phyloP scores from a whole-genome alignment of 2,888 invertebrate genomes.

The Esperia sulphurella region DNA sequence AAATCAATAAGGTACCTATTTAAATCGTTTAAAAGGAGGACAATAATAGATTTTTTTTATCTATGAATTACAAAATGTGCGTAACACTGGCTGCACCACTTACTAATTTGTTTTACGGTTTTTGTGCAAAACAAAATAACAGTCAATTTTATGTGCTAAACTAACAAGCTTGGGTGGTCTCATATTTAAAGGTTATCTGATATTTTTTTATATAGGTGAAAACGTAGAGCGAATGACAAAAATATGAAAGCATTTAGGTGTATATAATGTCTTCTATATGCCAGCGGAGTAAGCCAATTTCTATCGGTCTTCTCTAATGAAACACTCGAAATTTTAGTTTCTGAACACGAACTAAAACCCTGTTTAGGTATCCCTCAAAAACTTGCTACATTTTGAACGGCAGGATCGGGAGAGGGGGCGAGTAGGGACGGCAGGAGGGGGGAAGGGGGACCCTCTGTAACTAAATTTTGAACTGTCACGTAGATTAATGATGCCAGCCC shows the following conservation, averaged over 20 bases:
- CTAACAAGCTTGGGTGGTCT: too few relatives aligned
- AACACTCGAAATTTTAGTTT: slow-evolving; percentile 12
- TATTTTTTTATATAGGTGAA: too few relatives aligned
- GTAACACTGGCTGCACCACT: neutral
- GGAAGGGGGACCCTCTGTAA: slow-evolving; percentile 69
- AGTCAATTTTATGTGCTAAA: too few relatives aligned
- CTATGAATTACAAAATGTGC: neutral
- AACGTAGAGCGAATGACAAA: too few relatives aligned
- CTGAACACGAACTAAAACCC: slow-evolving; percentile 22
- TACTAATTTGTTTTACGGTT: neutral
- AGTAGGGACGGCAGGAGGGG: slow-evolving; percentile 21
- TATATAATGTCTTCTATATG: neutral
- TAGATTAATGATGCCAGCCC: slow-evolving; percentile 79
- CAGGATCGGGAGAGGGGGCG: slow-evolving; percentile 26
- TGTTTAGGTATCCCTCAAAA: slow-evolving; percentile 62
- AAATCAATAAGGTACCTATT: slow-evolving; percentile 23
- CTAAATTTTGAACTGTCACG: slow-evolving; percentile 81
- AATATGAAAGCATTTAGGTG: too few relatives aligned
- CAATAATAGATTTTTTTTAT: neutral
- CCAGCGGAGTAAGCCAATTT: neutral
- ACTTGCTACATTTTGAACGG: slow-evolving; percentile 46
- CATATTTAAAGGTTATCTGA: too few relatives aligned
- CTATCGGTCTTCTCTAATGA: slow-evolving; percentile 7
- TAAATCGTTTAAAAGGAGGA: neutral
- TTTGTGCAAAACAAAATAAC: too few relatives aligned